Base-by-base conservation (phyloP, 2,888 invertebrate genomes). In the Gryllus longicercus region DNA sequence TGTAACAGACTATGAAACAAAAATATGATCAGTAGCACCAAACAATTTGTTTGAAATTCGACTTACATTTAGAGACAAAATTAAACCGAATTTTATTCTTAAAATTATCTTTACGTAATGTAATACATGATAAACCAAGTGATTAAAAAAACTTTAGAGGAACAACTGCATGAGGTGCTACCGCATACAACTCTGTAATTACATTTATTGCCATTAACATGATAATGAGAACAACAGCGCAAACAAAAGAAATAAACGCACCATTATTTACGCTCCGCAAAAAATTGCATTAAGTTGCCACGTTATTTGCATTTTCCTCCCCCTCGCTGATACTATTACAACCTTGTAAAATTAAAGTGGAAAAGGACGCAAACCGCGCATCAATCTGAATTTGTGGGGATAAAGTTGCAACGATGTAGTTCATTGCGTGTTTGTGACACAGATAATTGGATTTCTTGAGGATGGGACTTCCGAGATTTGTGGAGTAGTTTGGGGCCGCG, bases 401-500 rank as follows among this genome's bases (percentile, higher is more conserved):
- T 76, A n/a, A 25, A 50, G 38, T 77, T n/a, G 77, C 50, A 77
- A 50, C 50, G 77, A 49, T 50, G 77, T 21, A 77, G 25, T 49
- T 49, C 77, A 49, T 16, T 74, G 78, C 50, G 50, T 18, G 23
- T 51, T 77, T 77, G 51, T 51, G 51, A 23, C 38, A 50, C 18
- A 77, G 77, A 51, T 77, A 77, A 77, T 77, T 77, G 51, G 51
- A 51, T 77, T 77, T 77, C 77, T 77, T 21, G 50, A 51, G 77
- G 51, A 77, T 51, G 77, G 23, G 51, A 50, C 77, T 77, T 50
- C 77, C 23, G 77, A 77, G 77, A 51, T 77, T 77, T 77, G 77
- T 51, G 51, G 77, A 77, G 51, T 18, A 18, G 77, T 50, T 50
- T 49, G 50, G 51, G 23, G 23, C 16, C 77, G 50, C n/a, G 23